These are phyloP conservation scores for Wiebesia pumilae DNA, from an alignment of 1,140 invertebrate species.

Conservation along the genomic window DNA sequence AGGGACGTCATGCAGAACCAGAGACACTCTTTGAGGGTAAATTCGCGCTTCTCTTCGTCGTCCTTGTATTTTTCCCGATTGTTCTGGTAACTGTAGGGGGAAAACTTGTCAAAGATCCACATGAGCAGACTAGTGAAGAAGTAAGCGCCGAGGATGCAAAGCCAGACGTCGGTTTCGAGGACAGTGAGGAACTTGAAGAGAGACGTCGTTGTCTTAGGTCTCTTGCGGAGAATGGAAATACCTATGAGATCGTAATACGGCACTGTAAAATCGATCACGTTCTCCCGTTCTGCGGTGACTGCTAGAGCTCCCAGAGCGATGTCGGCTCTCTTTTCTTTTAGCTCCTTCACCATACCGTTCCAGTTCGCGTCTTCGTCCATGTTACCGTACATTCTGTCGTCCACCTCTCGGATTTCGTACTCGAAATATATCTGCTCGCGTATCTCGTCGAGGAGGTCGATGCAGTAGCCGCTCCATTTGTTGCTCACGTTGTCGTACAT, in stretches of 20 bases:
- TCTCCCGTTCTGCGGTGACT: slow-evolving; percentile 96
- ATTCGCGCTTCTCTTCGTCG: slow-evolving; percentile 95
- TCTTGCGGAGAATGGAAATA: slow-evolving; percentile 93
- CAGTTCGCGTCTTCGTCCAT: slow-evolving; percentile 91
- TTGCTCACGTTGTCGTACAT: slow-evolving; percentile 81
- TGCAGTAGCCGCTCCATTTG: slow-evolving; percentile 92
- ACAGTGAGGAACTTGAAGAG: slow-evolving; percentile 98
- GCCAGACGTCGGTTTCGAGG: slow-evolving; percentile 96
- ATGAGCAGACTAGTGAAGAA: slow-evolving; percentile 95
- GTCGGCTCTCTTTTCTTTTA: slow-evolving; percentile 93
- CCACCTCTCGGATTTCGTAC: slow-evolving; percentile 87
- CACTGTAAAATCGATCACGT: slow-evolving; percentile 95
- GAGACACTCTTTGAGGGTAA: slow-evolving; percentile 95
- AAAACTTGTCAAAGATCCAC: slow-evolving; percentile 97
- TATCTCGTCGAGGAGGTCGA: slow-evolving; percentile 92
- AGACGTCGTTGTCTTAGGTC: slow-evolving; percentile 86
- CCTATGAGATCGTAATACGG: slow-evolving; percentile 97
- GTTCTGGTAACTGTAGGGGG: slow-evolving; percentile 97
- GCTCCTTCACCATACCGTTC: slow-evolving; percentile 94
- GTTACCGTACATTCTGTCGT: slow-evolving; percentile 87
- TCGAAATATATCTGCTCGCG: slow-evolving; percentile 89
- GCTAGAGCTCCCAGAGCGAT: slow-evolving; percentile 91
- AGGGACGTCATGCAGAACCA: slow-evolving; percentile 99
- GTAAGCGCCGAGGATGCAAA: slow-evolving; percentile 95
- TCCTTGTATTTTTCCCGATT: slow-evolving; percentile 94